Conservation (phyloP, 2,888 invertebrate species). For the Tupiocoris notatus region DNA sequence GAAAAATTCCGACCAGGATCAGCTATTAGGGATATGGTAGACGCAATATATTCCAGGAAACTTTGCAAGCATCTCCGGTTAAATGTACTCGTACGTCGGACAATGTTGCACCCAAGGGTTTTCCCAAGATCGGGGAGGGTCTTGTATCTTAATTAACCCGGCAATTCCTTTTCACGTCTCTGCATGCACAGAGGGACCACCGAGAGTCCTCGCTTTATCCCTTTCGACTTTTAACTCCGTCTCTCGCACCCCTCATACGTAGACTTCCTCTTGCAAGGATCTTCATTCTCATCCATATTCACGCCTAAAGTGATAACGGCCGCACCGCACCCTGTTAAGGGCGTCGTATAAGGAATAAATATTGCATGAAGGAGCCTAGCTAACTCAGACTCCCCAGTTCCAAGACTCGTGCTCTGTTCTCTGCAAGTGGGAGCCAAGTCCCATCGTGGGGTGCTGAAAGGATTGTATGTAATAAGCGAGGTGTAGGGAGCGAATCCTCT, state of each 20-base stretch:
- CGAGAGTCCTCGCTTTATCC: not conserved
- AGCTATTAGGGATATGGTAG: too few species aligned
- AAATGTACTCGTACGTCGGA: not conserved
- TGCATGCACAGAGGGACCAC: not conserved
- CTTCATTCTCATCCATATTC: slow-evolving; percentile 40
- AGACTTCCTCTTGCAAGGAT: not conserved
- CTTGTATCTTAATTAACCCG: not conserved
- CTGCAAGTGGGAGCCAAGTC: not conserved
- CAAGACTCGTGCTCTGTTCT: not conserved
- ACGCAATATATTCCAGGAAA: too few species aligned
- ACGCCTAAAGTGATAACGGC: slow-evolving; percentile 42
- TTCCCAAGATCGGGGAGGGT: not conserved
- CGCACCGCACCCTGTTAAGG: not conserved
- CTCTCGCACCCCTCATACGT: not conserved
- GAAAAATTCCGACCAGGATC: too few species aligned
- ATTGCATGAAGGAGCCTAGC: not conserved
- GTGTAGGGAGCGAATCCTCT: not conserved
- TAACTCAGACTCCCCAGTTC: too few species aligned
- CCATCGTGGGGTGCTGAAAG: not conserved
- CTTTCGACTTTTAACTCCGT: not conserved
- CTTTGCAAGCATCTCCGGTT: not conserved
- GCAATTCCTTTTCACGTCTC: not conserved
- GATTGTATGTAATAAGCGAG: not conserved
- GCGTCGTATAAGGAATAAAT: not conserved
- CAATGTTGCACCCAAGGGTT: not conserved